Evolutionary conservation across 2,797 vertebrate genomes (phyloP), one percentile per base, ranked within the genome.

Genomic region (Falco novaeseelandiae): DNA sequence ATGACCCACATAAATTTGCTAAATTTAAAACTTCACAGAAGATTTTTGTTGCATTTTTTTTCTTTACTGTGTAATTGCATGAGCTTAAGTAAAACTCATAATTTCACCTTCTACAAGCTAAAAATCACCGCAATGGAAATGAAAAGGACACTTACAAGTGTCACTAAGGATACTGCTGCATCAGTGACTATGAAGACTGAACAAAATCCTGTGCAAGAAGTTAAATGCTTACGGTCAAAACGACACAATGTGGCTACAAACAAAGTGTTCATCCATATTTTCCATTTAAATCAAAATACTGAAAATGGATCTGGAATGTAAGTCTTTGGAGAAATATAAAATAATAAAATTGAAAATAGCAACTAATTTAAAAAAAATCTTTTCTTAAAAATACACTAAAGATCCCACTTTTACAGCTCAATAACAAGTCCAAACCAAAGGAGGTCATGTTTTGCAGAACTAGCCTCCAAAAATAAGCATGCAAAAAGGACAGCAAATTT

Each of bases 381-480:
- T 88, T 65, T 66, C n/a, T 87, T 79, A 77, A 55, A 95, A 96
- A 65, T 46, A 59, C 3, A n/a, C 51, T 38, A 44, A 36, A 82
- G 55, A 71, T 89, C 44, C 23, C 77, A 63, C 30, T 94, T 93
- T 83, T 65, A 88, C 67, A 82, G 62, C 62, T 85, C 71, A 67
- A 46, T 73, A 93, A 71, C 54, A 44, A 89, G 55, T 55, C 46
- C 78, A 90, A 80, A 79, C 18, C 63, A 85, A 90, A 93, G 51
- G 74, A 92, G 91, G 49, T 23, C 83, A 70, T 17, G 34, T 55
- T 95, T 91, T 82, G 66, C 91, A 87, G 44, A 91, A 92, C 38
- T 13, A 81, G 19, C 5, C 26, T 44, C 70, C 77, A 69, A 96
- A 96, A 97, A 96, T 90, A 95, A 96, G 77, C 76, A 84, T 36